Evolutionary conservation across 2,888 invertebrate genomes (phyloP), one percentile per base, ranked within the genome.

Genomic region (Girardia tigrina): DNA sequence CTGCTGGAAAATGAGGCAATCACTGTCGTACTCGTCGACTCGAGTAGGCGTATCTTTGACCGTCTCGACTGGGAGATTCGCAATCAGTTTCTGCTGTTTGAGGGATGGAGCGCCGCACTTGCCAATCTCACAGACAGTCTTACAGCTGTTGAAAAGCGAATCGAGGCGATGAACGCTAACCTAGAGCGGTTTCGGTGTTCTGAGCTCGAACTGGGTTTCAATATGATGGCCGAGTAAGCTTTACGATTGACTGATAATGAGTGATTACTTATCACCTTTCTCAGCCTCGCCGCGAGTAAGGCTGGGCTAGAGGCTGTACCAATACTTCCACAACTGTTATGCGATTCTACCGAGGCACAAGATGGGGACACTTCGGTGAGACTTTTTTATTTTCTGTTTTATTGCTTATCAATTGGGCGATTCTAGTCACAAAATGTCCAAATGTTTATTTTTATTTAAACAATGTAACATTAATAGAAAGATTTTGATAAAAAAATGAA

Each of bases 151-250:
- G 56, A 56, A 56, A 56, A 56, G n/a, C 4, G 56, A 12, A 56
- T 56, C 23, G 56, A 56, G n/a, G 56, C 56, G 23, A 56, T 56
- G 56, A 56, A 56, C n/a, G n/a, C 56, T 6, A 56, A 56, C n/a
- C 23, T 56, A n/a, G 56, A 56, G 4, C n/a, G 23, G 23, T 56
- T 56, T n/a, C n/a, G n/a, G n/a, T n/a, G 23, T n/a, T 20, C n/a
- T 23, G n/a, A 23, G 4, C 23, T 56, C 6, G 56, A 12, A 56
- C 20, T 20, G n/a, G 56, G 56, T 56, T 16, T 20, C n/a, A 23
- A 56, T 20, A 56, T 56, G 4, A 56, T 56, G 56, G n/a, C n/a
- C 6, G 23, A 56, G 56, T 56, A n/a, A 36, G 8, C 16, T 56
- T 6, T 56, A 16, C n/a, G n/a, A 12, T 56, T 56, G 23, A 16